These are phyloP conservation scores for Turritopsis dohrnii DNA, from an alignment of 30 jellyfish, hydroid and myxozoan species.

Conservation along the genomic window DNA sequence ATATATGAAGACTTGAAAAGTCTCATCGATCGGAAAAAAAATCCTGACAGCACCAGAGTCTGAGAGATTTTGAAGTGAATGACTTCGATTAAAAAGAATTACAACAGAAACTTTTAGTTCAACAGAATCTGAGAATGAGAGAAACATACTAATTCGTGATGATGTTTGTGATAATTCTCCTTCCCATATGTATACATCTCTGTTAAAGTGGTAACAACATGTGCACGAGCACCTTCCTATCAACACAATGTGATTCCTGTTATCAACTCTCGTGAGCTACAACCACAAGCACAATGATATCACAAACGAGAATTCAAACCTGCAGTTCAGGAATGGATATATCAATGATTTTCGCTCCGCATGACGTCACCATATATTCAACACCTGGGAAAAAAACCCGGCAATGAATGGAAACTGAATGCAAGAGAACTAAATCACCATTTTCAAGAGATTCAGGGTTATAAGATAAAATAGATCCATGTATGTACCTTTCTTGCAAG, in stretches of 20 bases:
- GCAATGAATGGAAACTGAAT: no score
- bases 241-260: neutral
- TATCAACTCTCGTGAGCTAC: neutral
- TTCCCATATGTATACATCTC: conserved; percentile 46
- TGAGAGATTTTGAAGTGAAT: no score
- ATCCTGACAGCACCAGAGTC: no score
- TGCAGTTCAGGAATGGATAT: conserved; percentile 75
- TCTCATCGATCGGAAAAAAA: no score
- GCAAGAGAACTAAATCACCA: neutral
- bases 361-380: conserved; percentile 49
- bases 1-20: no score
- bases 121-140: no score
- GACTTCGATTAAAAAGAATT: no score
- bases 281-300: neutral
- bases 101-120: no score
- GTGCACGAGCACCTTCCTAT: conserved; percentile 63
- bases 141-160: conserved; percentile 48
- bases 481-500: neutral
- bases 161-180: conserved; percentile 38
- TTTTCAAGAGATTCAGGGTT: no score
- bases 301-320: conserved; percentile 21
- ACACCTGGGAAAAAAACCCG: no score
- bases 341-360: conserved; percentile 59
- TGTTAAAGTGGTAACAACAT: conserved; percentile 39
- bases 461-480: no score